These are phyloP conservation scores for Caranx melampygus DNA, from an alignment of 2,113 vertebrate genomes.

Conservation along the genomic window DNA sequence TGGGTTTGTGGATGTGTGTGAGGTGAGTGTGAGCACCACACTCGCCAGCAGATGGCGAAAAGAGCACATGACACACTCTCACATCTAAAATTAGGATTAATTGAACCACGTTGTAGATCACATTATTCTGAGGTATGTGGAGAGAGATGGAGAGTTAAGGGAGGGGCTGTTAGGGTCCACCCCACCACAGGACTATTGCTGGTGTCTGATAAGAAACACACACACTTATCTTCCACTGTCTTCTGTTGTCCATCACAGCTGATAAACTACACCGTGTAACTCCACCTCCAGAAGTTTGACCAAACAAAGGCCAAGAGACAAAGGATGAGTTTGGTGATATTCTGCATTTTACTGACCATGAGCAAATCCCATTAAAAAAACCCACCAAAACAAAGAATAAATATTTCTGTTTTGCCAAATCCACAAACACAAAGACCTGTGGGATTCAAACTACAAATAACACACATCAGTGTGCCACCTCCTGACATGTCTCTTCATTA, in stretches of 20 bases:
- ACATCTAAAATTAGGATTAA: background rate
- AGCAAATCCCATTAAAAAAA: background rate
- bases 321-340: background rate
- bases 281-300: slow-evolving; percentile 18
- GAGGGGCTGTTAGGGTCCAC: slow-evolving; percentile 35
- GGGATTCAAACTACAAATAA: background rate
- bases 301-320: background rate
- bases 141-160: background rate
- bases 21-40: slow-evolving; percentile 36
- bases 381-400: background rate
- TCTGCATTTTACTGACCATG: background rate
- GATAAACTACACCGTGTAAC: slow-evolving; percentile 27
- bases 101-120: background rate
- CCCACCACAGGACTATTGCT: background rate
- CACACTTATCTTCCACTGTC: slow-evolving; percentile 19
- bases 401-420: background rate
- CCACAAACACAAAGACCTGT: background rate
- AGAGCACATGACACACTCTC: background rate
- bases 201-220: slow-evolving; percentile 45
- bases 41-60: slow-evolving; percentile 66
- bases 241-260: slow-evolving; percentile 42
- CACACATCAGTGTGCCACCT: background rate
- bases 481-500: background rate
- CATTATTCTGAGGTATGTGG: background rate
- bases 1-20: background rate